Conservation (phyloP, 2,888 invertebrate genomes). For the Scrobipalpa atriplicella region DNA sequence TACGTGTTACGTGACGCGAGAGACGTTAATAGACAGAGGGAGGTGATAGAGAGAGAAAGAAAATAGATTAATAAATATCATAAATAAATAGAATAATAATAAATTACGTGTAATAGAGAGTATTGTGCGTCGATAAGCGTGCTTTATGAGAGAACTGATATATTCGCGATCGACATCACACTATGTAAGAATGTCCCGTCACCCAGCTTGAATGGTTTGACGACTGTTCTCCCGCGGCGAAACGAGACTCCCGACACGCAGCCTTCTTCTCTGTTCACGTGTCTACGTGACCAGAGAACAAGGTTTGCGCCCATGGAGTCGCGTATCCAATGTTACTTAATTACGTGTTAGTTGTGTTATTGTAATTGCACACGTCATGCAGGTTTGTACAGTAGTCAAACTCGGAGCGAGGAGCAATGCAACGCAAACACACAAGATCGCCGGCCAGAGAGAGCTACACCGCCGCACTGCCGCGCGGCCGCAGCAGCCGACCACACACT, state of each 20-base stretch:
- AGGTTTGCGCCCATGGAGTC: constrained; percentile 44
- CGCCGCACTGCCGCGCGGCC: constrained; percentile 40
- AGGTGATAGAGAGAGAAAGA: constrained; percentile 60
- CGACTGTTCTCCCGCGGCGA: constrained; percentile 50
- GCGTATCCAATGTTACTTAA: constrained; percentile 40
- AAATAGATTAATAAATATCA: constrained; percentile 48
- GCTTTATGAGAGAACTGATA: constrained; percentile 40
- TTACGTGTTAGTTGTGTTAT: constrained; percentile 38
- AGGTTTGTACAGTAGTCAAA: constrained; percentile 65
- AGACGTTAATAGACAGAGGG: constrained; percentile 59
- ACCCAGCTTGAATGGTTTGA: constrained; percentile 53
- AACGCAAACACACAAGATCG: constrained; percentile 77
- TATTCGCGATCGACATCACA: constrained; percentile 47
- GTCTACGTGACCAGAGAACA: constrained; percentile 55
- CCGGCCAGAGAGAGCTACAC: constrained; percentile 78
- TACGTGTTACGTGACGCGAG: constrained; percentile 58
- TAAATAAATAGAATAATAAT: constrained; percentile 54
- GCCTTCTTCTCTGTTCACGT: constrained; percentile 56
- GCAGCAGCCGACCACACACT: constrained; percentile 50
- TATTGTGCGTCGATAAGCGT: constrained; percentile 56
- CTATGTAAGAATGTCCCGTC: constrained; percentile 39
- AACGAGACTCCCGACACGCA: constrained; percentile 45
- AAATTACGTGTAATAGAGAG: constrained; percentile 43
- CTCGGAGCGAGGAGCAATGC: constrained; percentile 58
- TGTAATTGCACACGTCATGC: constrained; percentile 50